Base-by-base conservation (phyloP, 2,888 invertebrate genomes). In the Pachycephus smyrnensis region DNA sequence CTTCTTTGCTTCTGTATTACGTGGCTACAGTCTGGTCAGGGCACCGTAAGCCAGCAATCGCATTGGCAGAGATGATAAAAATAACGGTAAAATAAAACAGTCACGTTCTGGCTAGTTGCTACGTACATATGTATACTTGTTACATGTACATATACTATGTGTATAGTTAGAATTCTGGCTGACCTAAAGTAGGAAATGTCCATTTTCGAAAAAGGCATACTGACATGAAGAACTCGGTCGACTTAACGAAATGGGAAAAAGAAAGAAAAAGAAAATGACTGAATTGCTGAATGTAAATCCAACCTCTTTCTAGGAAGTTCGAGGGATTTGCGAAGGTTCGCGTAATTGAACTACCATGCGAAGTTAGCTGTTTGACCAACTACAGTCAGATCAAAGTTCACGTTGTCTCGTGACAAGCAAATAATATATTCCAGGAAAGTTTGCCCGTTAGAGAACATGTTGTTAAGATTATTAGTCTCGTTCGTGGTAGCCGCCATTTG, bases 51-150 rank as follows among this genome's bases (percentile, higher is more conserved):
- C 23, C 9, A 23, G 23, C 55, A 55, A 55, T 55, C 23, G 55
- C 55, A 55, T 55, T 55, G 55, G 23, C 23, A 23, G 55, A 23
- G 15, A 55, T 23, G 55, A 55, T 55, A 23, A 33, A 71, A 71
- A 71, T 32, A 71, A 71, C 33, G 33, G 31, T 71, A 71, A 30
- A 71, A 71, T 32, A 71, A 32, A 71, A 71, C 71, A 71, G 31
- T 33, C 71, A 71, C 71, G 71, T 71, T 33, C 71, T 32, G 55
- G 9, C 55, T 55, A 55, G 55, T 55, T 55, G 55, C 55, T 55
- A 23, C 23, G 55, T 55, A 23, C 23, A 23, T 55, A 9, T 23
- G 15, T 40, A 55, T 23, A 23, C 23, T 23, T 55, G 6, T 55
- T 23, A 2, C 9, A 9, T 2, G 55, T 55, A 0, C 9, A 9